A percentile compares a stretch with the other conserved stretches of the same genome.
Conservation (phyloP, 2,797 vertebrate genomes). For the Sebastes kiyomatsui region DNA sequence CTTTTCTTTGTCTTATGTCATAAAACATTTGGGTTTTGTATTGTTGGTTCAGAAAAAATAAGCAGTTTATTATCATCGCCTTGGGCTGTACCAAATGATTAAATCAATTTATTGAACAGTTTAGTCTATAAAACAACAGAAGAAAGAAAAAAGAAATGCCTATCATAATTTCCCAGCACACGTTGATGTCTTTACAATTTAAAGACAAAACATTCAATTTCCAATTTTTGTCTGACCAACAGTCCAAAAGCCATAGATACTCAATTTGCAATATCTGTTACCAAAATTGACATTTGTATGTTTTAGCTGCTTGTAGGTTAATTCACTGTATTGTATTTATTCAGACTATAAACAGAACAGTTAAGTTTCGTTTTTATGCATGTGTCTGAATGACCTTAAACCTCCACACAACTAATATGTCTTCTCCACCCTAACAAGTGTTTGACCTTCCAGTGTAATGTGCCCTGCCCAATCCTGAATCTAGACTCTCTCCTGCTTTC, state of each 20-base stretch:
- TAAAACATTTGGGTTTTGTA: too few relatives aligned
- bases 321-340: not conserved
- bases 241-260: not conserved
- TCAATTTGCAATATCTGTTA: not conserved
- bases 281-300: not conserved
- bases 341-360: not conserved
- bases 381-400: slow-evolving; percentile 30
- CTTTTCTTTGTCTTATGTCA: too few relatives aligned
- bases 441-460: slow-evolving; percentile 58
- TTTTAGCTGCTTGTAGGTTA: not conserved
- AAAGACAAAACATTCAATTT: too few relatives aligned
- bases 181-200: not conserved
- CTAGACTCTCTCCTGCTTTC: slow-evolving; percentile 80
- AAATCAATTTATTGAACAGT: not conserved
- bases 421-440: slow-evolving; percentile 50
- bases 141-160: not conserved
- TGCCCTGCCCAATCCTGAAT: slow-evolving; percentile 48
- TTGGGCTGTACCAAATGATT: not conserved
- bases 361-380: not conserved
- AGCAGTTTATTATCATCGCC: not conserved
- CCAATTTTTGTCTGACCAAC: not conserved
- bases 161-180: not conserved
- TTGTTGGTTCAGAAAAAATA: not conserved
- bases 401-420: slow-evolving; percentile 6
- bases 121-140: not conserved